Percentiles rank a stretch among this genome's conserved stretches.
Evolutionary conservation across 1,140 invertebrate genomes (phyloP).

Genomic region (Neocloeon triangulifer): DNA sequence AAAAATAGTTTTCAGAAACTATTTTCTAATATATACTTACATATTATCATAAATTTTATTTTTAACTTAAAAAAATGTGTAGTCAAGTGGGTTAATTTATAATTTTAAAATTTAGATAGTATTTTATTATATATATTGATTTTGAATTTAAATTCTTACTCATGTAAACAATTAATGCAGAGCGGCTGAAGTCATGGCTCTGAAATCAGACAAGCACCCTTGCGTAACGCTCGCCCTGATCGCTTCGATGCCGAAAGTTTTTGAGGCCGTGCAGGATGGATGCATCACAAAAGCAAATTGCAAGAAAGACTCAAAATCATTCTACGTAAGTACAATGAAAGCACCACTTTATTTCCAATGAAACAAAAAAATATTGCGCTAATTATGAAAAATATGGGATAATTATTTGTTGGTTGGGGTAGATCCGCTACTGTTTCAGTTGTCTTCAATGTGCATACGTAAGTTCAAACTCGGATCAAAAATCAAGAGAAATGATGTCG

Average conservation of each 20-base stretch:
- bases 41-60: too few species aligned
- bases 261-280: slow-evolving; percentile 54
- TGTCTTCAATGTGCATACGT: slow-evolving; percentile 36
- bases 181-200: slow-evolving; percentile 35
- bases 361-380: background rate
- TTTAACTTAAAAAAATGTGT: too few species aligned
- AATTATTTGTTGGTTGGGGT: too few species aligned
- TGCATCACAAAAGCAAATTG: slow-evolving; percentile 59
- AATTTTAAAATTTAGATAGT: background rate
- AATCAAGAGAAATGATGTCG: slow-evolving; percentile 25
- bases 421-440: slow-evolving; percentile 49
- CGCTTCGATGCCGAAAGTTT: slow-evolving; percentile 51
- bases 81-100: too few species aligned
- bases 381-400: too few species aligned
- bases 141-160: background rate
- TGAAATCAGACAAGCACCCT: slow-evolving; percentile 48
- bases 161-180: slow-evolving; percentile 5
- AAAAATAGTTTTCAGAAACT: too few species aligned
- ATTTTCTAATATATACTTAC: too few species aligned
- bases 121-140: slow-evolving; percentile 3
- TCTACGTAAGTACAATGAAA: slow-evolving; percentile 59
- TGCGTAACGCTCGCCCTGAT: slow-evolving; percentile 54
- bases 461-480: slow-evolving; percentile 29
- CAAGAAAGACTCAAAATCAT: slow-evolving; percentile 58
- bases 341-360: slow-evolving; percentile 7